These are phyloP conservation scores for Gymnocheta viridis DNA, from an alignment of 2,888 invertebrate genomes.

Conservation along the genomic window DNA sequence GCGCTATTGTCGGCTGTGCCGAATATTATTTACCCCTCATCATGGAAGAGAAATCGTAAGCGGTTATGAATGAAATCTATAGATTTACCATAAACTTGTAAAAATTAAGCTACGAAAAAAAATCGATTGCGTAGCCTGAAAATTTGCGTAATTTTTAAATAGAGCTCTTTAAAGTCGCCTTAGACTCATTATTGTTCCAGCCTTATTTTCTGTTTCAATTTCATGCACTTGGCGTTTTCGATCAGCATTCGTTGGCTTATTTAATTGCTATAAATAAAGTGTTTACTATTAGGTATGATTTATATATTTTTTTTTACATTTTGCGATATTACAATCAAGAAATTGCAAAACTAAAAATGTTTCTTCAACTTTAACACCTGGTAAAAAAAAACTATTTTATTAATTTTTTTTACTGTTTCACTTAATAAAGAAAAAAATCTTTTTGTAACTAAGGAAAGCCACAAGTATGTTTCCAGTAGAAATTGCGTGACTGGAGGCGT, in stretches of 20 bases:
- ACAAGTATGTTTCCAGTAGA: slow-evolving; percentile 15
- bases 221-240: neutral
- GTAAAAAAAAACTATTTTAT: neutral
- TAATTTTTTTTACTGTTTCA: neutral
- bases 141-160: neutral
- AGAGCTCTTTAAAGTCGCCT: neutral
- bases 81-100: too few relatives aligned
- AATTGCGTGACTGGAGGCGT: slow-evolving; percentile 77
- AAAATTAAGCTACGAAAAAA: too few relatives aligned
- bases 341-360: slow-evolving; percentile 40
- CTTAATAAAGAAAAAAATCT: slow-evolving; percentile 22
- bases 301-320: neutral
- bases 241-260: neutral
- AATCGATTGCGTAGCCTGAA: too few relatives aligned
- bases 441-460: neutral
- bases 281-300: neutral
- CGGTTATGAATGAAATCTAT: too few relatives aligned
- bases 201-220: neutral
- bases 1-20: too few relatives aligned
- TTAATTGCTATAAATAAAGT: neutral
- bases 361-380: slow-evolving; percentile 53
- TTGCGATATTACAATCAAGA: neutral
- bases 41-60: too few relatives aligned
- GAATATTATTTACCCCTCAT: too few relatives aligned
- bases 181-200: neutral